Percentiles rank a stretch among this genome's conserved stretches.
Evolutionary conservation across 2,797 vertebrate species (phyloP).

Genomic region (Anolis apletophallus): DNA sequence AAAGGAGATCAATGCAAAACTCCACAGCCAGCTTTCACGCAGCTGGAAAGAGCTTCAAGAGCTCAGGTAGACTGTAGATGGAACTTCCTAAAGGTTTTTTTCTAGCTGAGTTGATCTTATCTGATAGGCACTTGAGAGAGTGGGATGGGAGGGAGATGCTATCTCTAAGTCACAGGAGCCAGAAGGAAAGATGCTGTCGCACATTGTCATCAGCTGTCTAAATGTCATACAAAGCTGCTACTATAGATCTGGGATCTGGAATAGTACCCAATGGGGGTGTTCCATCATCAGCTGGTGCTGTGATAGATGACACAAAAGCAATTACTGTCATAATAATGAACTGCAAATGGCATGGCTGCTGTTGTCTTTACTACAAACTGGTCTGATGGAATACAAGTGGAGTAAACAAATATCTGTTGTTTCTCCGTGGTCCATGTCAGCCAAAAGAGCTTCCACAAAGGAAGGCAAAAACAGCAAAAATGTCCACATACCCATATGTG

Average conservation of each 20-base stretch:
- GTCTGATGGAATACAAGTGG: conserved; percentile 5
- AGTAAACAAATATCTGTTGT: conserved; percentile 22
- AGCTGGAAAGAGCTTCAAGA: neutral
- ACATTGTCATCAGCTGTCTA: neutral
- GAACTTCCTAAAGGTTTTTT: neutral
- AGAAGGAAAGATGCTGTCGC: neutral
- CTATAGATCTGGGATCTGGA: neutral
- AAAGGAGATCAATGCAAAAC: neutral
- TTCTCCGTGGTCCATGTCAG: neutral
- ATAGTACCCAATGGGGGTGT: neutral
- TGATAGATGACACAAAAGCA: neutral
- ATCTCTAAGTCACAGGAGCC: neutral
- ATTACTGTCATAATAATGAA: neutral
- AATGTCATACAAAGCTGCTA: neutral
- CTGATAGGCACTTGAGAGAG: neutral
- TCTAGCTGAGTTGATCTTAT: neutral
- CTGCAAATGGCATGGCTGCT: neutral
- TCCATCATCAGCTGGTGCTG: neutral
- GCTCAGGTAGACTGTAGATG: neutral
- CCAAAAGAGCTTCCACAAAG: neutral
- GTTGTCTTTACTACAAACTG: neutral
- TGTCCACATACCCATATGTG: neutral
- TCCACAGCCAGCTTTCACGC: neutral
- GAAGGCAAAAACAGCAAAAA: neutral
- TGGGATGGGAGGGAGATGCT: neutral